Conservation (phyloP, 2,797 vertebrate genomes). For the Silurus aristotelis region DNA sequence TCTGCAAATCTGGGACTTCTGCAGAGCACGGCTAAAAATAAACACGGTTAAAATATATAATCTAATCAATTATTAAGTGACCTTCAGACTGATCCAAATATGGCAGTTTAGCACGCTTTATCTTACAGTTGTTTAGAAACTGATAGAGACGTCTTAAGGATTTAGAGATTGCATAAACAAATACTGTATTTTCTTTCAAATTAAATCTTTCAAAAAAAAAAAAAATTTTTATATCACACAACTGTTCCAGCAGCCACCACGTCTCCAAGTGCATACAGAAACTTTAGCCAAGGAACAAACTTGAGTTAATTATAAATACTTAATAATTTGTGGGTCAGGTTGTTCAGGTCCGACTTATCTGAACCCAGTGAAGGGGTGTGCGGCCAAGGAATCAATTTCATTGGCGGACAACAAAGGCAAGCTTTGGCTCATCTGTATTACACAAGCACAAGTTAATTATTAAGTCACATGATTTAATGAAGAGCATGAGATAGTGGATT, state of each 20-base stretch:
- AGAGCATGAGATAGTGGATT: background rate
- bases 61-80: constrained; percentile 56
- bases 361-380: constrained; percentile 24
- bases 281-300: background rate
- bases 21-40: constrained; percentile 46
- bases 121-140: background rate
- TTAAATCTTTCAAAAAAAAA: too few species aligned
- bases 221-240: background rate
- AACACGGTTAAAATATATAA: constrained; percentile 50
- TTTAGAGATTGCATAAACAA: background rate
- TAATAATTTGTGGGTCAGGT: background rate
- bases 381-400: constrained; percentile 23
- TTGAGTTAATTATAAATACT: background rate
- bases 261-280: background rate
- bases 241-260: background rate
- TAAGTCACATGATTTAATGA: constrained; percentile 28
- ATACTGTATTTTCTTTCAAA: background rate
- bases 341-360: background rate
- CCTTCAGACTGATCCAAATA: constrained; percentile 37
- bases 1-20: constrained; percentile 46
- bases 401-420: constrained; percentile 48
- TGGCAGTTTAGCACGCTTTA: constrained; percentile 11
- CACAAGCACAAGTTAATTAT: constrained; percentile 51
- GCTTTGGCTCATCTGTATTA: constrained; percentile 49
- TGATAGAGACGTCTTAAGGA: background rate